A percentile compares a stretch with the other conserved stretches of the same genome.
These are phyloP conservation scores for Protomyctophum bolini DNA, from an alignment of 2,113 vertebrate genomes.

Conservation along the genomic window DNA sequence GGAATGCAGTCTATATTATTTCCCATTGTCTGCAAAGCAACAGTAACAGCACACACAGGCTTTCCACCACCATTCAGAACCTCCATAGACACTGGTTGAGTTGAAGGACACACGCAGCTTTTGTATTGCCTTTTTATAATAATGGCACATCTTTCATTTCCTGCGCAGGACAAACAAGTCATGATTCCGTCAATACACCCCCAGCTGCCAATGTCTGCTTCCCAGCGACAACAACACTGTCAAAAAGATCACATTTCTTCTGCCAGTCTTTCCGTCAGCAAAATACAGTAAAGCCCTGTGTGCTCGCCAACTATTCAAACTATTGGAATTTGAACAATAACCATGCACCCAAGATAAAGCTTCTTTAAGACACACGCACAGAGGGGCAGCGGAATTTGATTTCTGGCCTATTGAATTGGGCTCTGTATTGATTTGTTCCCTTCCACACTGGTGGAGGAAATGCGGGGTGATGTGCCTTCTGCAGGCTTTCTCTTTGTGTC, in stretches of 20 bases:
- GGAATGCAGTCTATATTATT: too few species aligned
- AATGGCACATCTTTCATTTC: neutral
- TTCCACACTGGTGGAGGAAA: neutral
- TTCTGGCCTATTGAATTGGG: slow-evolving; percentile 31
- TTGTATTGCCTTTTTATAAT: neutral
- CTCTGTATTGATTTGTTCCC: slow-evolving; percentile 46
- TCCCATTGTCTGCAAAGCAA: too few species aligned
- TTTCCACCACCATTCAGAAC: too few species aligned
- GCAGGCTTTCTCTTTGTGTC: too few species aligned
- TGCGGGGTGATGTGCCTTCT: neutral
- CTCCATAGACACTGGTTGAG: too few species aligned
- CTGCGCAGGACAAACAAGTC: slow-evolving; percentile 10
- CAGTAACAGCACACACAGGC: too few species aligned
- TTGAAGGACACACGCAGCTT: too few species aligned
- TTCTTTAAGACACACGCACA: slow-evolving; percentile 27
- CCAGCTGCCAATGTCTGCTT: slow-evolving; percentile 2
- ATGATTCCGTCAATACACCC: neutral
- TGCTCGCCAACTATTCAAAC: slow-evolving; percentile 30
- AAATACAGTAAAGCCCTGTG: slow-evolving; percentile 1
- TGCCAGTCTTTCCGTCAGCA: slow-evolving; percentile 1
- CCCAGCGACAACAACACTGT: neutral
- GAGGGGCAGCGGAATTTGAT: slow-evolving; percentile 11
- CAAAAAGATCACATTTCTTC: neutral
- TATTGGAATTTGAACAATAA: slow-evolving; percentile 20
- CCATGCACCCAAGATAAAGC: neutral